Evolutionary conservation across 1,140 invertebrate species (phyloP).

Genomic region (Bombus waltoni): DNA sequence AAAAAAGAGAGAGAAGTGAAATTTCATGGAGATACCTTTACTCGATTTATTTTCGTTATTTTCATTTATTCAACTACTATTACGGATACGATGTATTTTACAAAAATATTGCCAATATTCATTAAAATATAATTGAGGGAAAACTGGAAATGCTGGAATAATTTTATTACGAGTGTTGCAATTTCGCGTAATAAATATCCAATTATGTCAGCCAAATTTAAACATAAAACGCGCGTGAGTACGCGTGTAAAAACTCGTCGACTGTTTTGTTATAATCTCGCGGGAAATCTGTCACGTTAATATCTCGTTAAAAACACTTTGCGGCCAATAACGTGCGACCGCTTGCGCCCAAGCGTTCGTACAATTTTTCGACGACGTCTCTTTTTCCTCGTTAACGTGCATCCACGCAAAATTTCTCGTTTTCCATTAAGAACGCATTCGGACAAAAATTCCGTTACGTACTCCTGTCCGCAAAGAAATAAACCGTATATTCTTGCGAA

Average conservation of each 20-base stretch:
- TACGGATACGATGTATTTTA: not conserved
- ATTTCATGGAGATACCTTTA: not conserved
- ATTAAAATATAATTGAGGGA: not conserved
- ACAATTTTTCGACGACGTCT: not conserved
- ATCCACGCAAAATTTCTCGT: too few relatives aligned
- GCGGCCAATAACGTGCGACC: not conserved
- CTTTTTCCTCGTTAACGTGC: too few relatives aligned
- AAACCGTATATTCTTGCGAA: too few relatives aligned
- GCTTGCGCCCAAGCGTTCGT: not conserved
- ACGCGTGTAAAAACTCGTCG: not conserved
- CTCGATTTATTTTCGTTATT: not conserved
- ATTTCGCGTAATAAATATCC: not conserved
- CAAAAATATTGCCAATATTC: conserved; percentile 1
- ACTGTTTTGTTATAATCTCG: not conserved
- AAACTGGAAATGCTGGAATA: not conserved
- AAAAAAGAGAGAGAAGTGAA: not conserved
- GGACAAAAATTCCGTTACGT: too few relatives aligned
- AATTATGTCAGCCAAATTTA: not conserved
- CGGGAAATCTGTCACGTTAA: not conserved
- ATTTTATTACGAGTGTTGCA: not conserved
- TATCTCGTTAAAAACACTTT: not conserved
- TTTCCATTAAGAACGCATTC: too few relatives aligned
- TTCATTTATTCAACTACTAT: too few relatives aligned
- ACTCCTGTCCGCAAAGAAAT: too few relatives aligned
- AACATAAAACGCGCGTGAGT: not conserved